Base-by-base conservation (phyloP, 1,140 invertebrate genomes). In the Musca vetustissima region DNA sequence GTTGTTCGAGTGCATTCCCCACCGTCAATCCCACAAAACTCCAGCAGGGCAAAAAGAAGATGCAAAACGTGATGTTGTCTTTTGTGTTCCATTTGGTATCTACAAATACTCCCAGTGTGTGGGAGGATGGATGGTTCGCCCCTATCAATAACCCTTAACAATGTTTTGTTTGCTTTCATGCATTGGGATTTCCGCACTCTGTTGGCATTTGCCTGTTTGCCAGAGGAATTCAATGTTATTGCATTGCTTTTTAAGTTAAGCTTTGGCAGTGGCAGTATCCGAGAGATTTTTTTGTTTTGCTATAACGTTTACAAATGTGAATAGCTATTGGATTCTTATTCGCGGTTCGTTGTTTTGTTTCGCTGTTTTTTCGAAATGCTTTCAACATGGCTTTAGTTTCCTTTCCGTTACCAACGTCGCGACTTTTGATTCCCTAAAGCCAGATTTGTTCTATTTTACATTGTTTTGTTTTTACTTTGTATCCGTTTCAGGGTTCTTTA, bases 211-310 rank as follows among this genome's bases (percentile, higher is more conserved):
- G 17, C 21, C n/a, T 19, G 57, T 61, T 43, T 19, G 57, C 57
- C 57, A 61, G 19, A 61, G 57, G 57, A 36, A 61, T 61, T 61
- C 28, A n/a, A 61, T 36, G 57, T 61, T 61, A 61, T 61, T 36
- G 57, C 28, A 61, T 61, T 61, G 57, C 57, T 28, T 61, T 61
- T 61, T 61, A 61, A 61, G 57, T 61, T 61, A 61, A 61, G 57
- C 57, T 61, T 61, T 43, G 22, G 36, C 57, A 36, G 28, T 43
- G 43, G 36, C 57, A 36, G 57, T 43, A n/a, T n/a, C n/a, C n/a
- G 36, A 11, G 13, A 43, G 36, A 9, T 43, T 43, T 43, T 43
- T 43, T 43, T 43, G 7, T 43, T 43, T 43, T 13, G 21, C 24
- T 1, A 61, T 61, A 36, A 24, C 57, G 57, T 61, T 61, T 61